Base-by-base conservation (phyloP, 2,113 vertebrate species). In the Mustela nigripes region DNA sequence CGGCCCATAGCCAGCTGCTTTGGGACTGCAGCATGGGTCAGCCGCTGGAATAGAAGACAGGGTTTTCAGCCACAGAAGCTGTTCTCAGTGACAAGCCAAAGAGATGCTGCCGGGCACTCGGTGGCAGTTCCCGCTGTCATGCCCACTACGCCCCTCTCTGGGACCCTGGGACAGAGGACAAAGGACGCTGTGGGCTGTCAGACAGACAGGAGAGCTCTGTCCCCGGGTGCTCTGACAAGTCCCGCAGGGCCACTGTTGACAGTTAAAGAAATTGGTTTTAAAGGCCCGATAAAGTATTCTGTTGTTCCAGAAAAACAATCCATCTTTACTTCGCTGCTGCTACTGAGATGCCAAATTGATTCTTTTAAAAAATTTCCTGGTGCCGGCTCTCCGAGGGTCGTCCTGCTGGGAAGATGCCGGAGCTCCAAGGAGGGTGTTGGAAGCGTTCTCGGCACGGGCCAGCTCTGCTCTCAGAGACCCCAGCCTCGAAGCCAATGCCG, bases 81-180 rank as follows among this genome's bases (percentile, higher is more conserved):
- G 9, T 5, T 24, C 7, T 31, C 10, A 0, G 33, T 3, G 0
- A 18, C 42, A 24, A 82, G 92, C 36, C 28, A 1, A 6, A 39
- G 45, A 16, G 36, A 11, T 2, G 0, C 10, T 0, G 15, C 7
- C 0, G 0, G 26, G 76, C 0, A 28, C 7, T 0, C 1, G 26
- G 76, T 0, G 1, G 22, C 19, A 0, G 4, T 0, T 50, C 82
- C 48, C 31, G 4, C 7, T 9, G 33, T 33, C 28, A 36, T 10
- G 60, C 10, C 21, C 0, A 2, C 12, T n/a, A 5, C 14, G 5
- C 39, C 39, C 50, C 62, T 60, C 89, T 24, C 60, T 3, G 33
- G 92, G 76, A 22, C 48, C 73, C 22, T n/a, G 7, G 0, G 14
- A 15, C 11, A 1, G 81, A 53, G 53, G 78, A 92, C 73, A 42